Evolutionary conservation across 2,888 invertebrate species (phyloP), one percentile per base, ranked within the genome.

Genomic region (Chaitophorus viminalis): DNA sequence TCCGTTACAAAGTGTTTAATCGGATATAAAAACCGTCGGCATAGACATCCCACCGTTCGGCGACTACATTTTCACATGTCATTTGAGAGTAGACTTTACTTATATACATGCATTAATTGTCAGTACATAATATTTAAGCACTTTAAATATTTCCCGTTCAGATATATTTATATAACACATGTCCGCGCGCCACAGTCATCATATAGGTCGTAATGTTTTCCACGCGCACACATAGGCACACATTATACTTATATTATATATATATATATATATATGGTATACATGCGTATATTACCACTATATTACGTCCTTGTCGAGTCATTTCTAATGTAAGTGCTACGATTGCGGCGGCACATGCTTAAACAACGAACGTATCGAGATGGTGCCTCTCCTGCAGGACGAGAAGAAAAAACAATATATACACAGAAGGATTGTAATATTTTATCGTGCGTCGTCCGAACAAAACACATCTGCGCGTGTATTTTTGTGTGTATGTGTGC

Each of bases 1-100:
- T 65, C 87, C 87, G 87, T 87, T 87, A 87, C 60, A 65, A 74
- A 39, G 79, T 74, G 87, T 74, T 79, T 39, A 87, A 81, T 87
- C 86, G 46, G 68, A 81, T 60, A 72, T 86, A 36, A 60, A 86
- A 86, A 72, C 65, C 25, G 21, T 17, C 60, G 72, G 17, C 17
- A 54, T 17, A 21, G 65, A 65, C 8, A n/a, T 65, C 65, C 5
- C 52, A 29, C 17, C 4, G 39, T 39, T 14, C 21, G 29, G n/a
- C 9, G n/a, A 31, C 17, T 8, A 3, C 36, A 18, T 83, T 72
- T 82, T 82, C 70, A n/a, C 33, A 29, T n/a, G 21, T 39, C 39
- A 8, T 39, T 39, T 39, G 11, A 39, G 0, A 5, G 39, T 39
- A 39, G 6, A 39, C 11, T 39, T 39, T 39, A n/a, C 39, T 39